phyloP scores from a whole-genome alignment of 2,797 vertebrate species.

The Cheirogaleus major region DNA sequence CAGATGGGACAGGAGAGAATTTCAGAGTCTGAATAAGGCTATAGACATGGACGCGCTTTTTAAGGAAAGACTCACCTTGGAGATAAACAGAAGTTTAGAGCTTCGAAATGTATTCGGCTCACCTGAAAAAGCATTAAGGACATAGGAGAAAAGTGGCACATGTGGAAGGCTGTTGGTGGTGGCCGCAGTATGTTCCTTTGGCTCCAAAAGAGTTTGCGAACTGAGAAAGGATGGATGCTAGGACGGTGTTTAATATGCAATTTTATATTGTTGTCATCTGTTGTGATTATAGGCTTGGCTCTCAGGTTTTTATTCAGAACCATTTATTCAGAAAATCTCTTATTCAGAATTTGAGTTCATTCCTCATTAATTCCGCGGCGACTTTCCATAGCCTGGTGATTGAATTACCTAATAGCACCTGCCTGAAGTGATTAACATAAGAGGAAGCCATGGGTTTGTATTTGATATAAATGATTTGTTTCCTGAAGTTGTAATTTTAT shows the following conservation, averaged over 20 bases:
- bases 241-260: not conserved
- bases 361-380: slow-evolving; percentile 74
- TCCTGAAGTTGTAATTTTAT: slow-evolving; percentile 76
- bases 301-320: slow-evolving; percentile 43
- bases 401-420: slow-evolving; percentile 78
- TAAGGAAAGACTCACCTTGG: not conserved
- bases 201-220: not conserved
- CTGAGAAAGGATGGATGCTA: not conserved
- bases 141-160: not conserved
- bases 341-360: slow-evolving; percentile 66
- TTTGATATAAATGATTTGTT: slow-evolving; percentile 76
- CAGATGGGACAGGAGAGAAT: not conserved
- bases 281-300: slow-evolving; percentile 68
- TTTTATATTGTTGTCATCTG: slow-evolving; percentile 57
- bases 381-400: slow-evolving; percentile 65
- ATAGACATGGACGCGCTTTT: not conserved
- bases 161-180: not conserved
- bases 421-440: slow-evolving; percentile 75
- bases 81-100: not conserved
- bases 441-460: slow-evolving; percentile 69
- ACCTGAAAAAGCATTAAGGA: not conserved
- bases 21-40: not conserved
- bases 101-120: not conserved
- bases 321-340: slow-evolving; percentile 70
- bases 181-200: not conserved